Percentiles rank a stretch among this genome's conserved stretches.
phyloP scores from a whole-genome alignment of 37 sponge, comb jelly and placozoan genomes.

The Petrosia ficiformis region DNA sequence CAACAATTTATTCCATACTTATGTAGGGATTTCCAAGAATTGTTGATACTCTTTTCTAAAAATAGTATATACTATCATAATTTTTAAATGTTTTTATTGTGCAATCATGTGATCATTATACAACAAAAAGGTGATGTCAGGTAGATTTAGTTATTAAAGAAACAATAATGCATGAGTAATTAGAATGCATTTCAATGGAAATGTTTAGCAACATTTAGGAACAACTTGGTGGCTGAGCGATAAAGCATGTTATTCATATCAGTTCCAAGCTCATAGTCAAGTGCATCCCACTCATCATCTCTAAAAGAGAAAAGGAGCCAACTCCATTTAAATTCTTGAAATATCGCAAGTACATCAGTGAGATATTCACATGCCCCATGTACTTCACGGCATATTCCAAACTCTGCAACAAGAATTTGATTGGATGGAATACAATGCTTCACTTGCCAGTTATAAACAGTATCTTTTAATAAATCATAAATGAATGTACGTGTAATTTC shows the following conservation, averaged over 20 bases:
- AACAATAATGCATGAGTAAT: too few relatives aligned
- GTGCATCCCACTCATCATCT: slow-evolving; percentile 60
- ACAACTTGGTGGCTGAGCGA: slow-evolving; percentile 13
- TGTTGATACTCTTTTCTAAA: too few relatives aligned
- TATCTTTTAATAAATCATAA: neutral
- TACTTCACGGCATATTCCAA: slow-evolving; percentile 39
- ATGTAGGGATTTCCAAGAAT: too few relatives aligned
- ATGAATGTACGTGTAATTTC: neutral
- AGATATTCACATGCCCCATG: slow-evolving; percentile 27
- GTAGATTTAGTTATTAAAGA: too few relatives aligned
- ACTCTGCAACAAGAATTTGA: slow-evolving; percentile 41
- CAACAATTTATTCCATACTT: too few relatives aligned
- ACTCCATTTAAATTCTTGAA: slow-evolving; percentile 37
- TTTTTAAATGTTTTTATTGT: too few relatives aligned
- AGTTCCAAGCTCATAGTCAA: slow-evolving; percentile 60
- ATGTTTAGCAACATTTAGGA: slow-evolving; percentile 13
- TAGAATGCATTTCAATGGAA: too few relatives aligned
- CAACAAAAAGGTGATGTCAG: too few relatives aligned
- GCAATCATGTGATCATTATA: too few relatives aligned
- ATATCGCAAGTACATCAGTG: slow-evolving; percentile 34
- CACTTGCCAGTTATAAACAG: slow-evolving; percentile 27
- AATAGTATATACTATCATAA: too few relatives aligned
- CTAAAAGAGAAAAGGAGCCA: slow-evolving; percentile 59
- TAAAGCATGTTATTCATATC: slow-evolving; percentile 34
- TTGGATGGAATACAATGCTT: slow-evolving; percentile 14